These are phyloP conservation scores for Lepilemur ruficaudatus DNA, from an alignment of 2,797 vertebrate species.

Conservation along the genomic window DNA sequence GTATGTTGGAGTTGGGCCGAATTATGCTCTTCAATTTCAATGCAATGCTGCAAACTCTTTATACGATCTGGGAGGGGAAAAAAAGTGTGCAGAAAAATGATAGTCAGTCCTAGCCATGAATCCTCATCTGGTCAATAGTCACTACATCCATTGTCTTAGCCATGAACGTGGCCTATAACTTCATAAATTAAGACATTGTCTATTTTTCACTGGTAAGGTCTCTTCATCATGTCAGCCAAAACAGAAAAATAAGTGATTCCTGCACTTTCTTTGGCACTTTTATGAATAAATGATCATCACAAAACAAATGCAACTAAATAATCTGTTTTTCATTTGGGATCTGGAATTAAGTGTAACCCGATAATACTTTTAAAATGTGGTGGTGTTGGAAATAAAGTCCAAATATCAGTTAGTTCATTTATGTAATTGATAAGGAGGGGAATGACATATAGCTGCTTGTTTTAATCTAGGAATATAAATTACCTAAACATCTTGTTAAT, in stretches of 20 bases:
- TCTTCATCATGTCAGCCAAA: conserved; percentile 24
- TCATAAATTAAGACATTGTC: conserved; percentile 86
- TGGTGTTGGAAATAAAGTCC: not conserved
- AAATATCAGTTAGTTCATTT: not conserved
- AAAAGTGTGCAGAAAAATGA: conserved; percentile 79
- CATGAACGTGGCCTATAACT: conserved; percentile 87
- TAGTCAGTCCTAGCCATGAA: conserved; percentile 87
- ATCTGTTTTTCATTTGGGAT: not conserved
- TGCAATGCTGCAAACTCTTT: conserved; percentile 71
- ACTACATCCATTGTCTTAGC: conserved; percentile 87
- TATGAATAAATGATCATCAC: conserved; percentile 23
- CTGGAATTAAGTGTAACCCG: not conserved
- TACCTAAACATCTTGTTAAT: conserved; percentile 65
- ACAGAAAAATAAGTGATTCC: conserved; percentile 39
- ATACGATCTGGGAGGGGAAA: conserved; percentile 32
- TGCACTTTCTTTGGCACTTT: conserved; percentile 37
- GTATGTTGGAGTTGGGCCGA: not conserved
- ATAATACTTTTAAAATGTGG: not conserved
- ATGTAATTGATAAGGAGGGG: not conserved
- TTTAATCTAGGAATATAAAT: conserved; percentile 47
- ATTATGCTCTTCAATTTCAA: conserved; percentile 71
- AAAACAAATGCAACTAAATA: not conserved
- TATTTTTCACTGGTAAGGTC: conserved; percentile 73
- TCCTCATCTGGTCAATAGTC: conserved; percentile 88
- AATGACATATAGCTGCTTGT: not conserved